phyloP scores from a whole-genome alignment of 2,888 invertebrate genomes.

The Spatulosminthurus flaviceps region DNA sequence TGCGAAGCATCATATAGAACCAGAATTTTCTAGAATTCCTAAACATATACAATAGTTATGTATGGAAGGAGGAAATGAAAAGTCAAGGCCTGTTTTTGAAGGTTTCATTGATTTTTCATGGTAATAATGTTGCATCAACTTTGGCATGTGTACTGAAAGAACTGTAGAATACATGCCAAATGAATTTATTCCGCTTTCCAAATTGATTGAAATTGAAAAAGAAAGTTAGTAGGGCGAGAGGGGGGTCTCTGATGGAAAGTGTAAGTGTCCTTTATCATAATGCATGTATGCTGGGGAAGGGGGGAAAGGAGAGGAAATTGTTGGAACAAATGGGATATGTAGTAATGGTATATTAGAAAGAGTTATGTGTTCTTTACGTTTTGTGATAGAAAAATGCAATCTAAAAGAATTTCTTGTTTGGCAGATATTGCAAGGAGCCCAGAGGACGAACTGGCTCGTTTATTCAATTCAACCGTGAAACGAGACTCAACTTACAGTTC shows the following conservation, averaged over 20 bases:
- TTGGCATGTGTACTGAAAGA: too few relatives aligned
- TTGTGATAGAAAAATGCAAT: background rate
- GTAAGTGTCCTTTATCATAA: too few relatives aligned
- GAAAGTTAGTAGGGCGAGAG: too few relatives aligned
- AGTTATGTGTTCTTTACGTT: background rate
- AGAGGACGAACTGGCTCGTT: slow-evolving; percentile 61
- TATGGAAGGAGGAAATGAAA: background rate
- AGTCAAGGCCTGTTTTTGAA: background rate
- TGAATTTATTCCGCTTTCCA: too few relatives aligned
- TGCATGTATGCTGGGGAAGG: too few relatives aligned
- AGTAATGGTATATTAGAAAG: background rate
- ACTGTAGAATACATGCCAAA: too few relatives aligned
- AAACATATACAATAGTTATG: too few relatives aligned
- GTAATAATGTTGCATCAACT: background rate
- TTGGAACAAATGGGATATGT: background rate
- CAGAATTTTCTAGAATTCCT: too few relatives aligned
- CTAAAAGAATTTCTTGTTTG: background rate
- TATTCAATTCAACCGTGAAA: slow-evolving; percentile 58
- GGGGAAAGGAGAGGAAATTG: background rate
- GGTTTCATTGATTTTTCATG: background rate
- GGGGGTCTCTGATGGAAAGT: too few relatives aligned
- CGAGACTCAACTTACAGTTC: slow-evolving; percentile 63
- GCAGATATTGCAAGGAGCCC: slow-evolving; percentile 60
- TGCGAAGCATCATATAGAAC: too few relatives aligned
- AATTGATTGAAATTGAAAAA: too few relatives aligned